A percentile compares a stretch with the other conserved stretches of the same genome.
Evolutionary conservation across 1,140 invertebrate species (phyloP).

Genomic region (Leucophenga varia): DNA sequence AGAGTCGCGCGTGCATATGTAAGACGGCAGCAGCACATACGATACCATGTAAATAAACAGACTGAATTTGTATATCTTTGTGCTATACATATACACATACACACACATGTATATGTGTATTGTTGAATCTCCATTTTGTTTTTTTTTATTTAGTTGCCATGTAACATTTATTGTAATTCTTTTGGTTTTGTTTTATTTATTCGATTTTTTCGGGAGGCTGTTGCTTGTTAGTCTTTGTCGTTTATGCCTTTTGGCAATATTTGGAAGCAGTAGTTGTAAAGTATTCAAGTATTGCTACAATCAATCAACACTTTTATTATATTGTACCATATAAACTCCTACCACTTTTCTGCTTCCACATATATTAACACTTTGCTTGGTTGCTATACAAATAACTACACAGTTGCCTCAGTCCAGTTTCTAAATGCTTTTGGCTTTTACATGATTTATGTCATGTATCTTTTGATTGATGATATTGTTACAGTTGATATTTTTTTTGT

Average conservation of each 20-base stretch:
- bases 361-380: neutral
- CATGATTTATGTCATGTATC: constrained; percentile 45
- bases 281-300: constrained; percentile 26
- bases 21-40: constrained; percentile 44
- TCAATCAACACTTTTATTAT: constrained; percentile 21
- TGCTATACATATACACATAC: constrained; percentile 10
- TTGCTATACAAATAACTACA: neutral
- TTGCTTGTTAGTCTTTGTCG: too few relatives aligned
- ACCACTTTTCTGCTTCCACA: neutral
- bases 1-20: constrained; percentile 14
- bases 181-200: constrained; percentile 7
- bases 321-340: neutral
- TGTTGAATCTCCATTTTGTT: neutral
- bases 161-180: constrained; percentile 3
- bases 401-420: neutral
- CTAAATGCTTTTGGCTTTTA: constrained; percentile 16
- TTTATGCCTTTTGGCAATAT: constrained; percentile 2
- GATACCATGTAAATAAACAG: constrained; percentile 55
- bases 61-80: constrained; percentile 36
- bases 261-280: constrained; percentile 10
- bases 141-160: constrained; percentile 12
- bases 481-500: too few relatives aligned
- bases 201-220: neutral
- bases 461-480: constrained; percentile 49
- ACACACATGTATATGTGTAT: constrained; percentile 1